Conservation (phyloP, 2,797 vertebrate genomes). For the Balearica regulorum region DNA sequence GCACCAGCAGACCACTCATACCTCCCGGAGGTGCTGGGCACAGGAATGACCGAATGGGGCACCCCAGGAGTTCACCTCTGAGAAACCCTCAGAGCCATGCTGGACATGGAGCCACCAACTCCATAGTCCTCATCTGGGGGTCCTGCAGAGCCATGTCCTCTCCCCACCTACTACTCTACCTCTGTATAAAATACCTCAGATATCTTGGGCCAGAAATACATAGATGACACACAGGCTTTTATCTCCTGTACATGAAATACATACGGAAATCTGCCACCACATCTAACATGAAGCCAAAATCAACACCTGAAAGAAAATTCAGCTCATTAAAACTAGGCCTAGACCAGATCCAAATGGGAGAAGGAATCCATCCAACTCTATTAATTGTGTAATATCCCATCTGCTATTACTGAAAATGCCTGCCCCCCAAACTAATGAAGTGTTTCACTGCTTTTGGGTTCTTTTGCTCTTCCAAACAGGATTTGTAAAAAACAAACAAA, state of each 20-base stretch:
- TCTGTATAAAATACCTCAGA: neutral
- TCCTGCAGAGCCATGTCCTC: neutral
- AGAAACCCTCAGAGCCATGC: neutral
- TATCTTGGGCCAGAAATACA: neutral
- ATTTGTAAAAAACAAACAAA: neutral
- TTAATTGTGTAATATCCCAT: neutral
- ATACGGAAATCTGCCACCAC: neutral
- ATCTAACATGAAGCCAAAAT: neutral
- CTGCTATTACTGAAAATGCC: neutral
- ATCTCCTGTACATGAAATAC: neutral
- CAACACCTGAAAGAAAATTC: neutral
- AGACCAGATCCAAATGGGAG: neutral
- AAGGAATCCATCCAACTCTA: neutral
- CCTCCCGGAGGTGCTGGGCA: neutral
- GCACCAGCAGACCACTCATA: neutral
- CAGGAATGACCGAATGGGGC: neutral
- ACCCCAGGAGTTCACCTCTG: neutral
- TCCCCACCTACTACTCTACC: neutral
- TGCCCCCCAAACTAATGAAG: neutral
- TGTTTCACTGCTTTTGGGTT: neutral
- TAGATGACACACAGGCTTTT: neutral
- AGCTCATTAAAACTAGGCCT: neutral
- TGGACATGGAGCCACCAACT: accelerated
- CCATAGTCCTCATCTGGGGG: neutral
- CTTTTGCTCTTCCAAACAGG: neutral